Conservation (phyloP, 2,797 vertebrate species). For the Sorex maritimensis region DNA sequence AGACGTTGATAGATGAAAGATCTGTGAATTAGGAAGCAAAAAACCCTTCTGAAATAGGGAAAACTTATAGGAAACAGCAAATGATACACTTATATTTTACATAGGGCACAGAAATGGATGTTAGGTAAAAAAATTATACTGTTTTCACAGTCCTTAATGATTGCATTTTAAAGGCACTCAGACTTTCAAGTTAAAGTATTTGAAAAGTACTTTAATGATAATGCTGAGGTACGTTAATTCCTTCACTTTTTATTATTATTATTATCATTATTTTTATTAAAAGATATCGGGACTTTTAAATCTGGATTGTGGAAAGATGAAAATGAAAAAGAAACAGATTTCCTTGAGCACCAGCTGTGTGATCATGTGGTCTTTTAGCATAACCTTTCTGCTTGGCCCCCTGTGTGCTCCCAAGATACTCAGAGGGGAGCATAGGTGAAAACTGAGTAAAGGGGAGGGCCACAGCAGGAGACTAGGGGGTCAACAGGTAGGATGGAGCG, state of each 20-base stretch:
- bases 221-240: conserved; percentile 69
- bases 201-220: conserved; percentile 60
- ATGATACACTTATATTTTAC: conserved; percentile 33
- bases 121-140: conserved; percentile 53
- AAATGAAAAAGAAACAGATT: conserved; percentile 50
- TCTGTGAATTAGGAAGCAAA: conserved; percentile 35
- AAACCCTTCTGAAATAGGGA: not conserved
- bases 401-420: too few species aligned
- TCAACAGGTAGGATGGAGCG: too few species aligned
- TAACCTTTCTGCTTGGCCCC: too few species aligned
- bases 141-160: not conserved
- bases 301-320: conserved; percentile 65
- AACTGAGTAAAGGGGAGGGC: too few species aligned
- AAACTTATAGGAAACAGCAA: conserved; percentile 24
- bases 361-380: conserved; percentile 56
- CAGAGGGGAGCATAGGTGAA: too few species aligned
- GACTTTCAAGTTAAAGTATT: conserved; percentile 60
- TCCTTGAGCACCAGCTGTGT: conserved; percentile 52
- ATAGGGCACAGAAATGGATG: conserved; percentile 7
- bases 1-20: not conserved
- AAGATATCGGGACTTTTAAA: conserved; percentile 17
- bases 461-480: too few species aligned
- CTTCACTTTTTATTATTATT: not conserved
- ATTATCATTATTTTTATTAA: conserved; percentile 42
- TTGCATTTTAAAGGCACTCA: conserved; percentile 25